A percentile compares a stretch with the other conserved stretches of the same genome.
phyloP scores from a whole-genome alignment of 2,888 invertebrate genomes.

The Pristionchus japonicus region DNA sequence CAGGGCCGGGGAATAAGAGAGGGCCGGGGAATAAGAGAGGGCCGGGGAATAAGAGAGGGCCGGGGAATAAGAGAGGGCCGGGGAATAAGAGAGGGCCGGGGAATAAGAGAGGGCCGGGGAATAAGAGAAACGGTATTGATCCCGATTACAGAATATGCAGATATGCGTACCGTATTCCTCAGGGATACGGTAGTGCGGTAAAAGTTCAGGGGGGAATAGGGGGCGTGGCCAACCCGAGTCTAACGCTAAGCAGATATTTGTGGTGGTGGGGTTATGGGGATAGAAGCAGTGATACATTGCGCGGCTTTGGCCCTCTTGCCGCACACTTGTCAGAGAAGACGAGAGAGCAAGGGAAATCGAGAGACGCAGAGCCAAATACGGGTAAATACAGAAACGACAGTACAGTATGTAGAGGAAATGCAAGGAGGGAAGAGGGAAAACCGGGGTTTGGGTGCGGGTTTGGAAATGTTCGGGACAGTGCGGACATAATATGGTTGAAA shows the following conservation, averaged over 20 bases:
- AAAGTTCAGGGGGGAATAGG: not conserved
- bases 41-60: not conserved
- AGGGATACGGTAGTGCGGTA: constrained; percentile 2
- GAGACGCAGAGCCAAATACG: not conserved
- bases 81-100: constrained; percentile 12
- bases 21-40: constrained; percentile 4
- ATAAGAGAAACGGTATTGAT: constrained; percentile 10
- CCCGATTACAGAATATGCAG: not conserved
- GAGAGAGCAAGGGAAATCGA: not conserved
- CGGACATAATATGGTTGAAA: constrained; percentile 16
- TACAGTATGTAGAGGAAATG: not conserved
- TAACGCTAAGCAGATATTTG: constrained; percentile 38
- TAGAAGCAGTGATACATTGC: not conserved
- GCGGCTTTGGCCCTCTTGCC: not conserved
- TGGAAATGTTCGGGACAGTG: constrained; percentile 25
- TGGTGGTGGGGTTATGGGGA: not conserved
- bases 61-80: constrained; percentile 1
- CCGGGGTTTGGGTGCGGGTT: not conserved
- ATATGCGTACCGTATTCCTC: not conserved
- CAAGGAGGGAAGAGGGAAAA: not conserved
- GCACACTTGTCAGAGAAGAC: not conserved
- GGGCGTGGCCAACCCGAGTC: constrained; percentile 16
- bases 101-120: constrained; percentile 6
- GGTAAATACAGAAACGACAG: not conserved
- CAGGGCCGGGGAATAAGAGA: too few species aligned